Base-by-base conservation (phyloP, 2,888 invertebrate genomes). In the Elegia similella region DNA sequence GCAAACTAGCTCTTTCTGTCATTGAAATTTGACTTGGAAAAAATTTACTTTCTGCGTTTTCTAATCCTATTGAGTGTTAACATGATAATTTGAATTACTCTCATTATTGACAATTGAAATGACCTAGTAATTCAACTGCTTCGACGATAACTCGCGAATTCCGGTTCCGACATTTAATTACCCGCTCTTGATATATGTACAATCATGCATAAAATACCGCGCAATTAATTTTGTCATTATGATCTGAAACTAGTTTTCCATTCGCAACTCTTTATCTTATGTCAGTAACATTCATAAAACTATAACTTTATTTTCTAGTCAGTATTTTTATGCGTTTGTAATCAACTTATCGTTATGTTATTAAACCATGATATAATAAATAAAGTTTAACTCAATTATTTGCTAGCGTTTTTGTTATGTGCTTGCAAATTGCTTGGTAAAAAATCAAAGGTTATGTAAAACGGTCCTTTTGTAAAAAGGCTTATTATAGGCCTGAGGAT, bases 141-240 rank as follows among this genome's bases (percentile, higher is more conserved):
- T 48, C 13, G 16, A 44, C 34, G 46, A 55, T 55, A 38, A 42
- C 34, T 48, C 16, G 48, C 15, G 34, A 55, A 55, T 55, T 55
- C 55, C 55, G 55, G 55, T 55, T 55, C 47, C 55, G 47, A 55
- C 47, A 38, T 38, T 42, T 55, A 55, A 55, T 55, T 46, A 47
- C 38, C 6, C 17, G 29, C 15, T 55, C 38, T 55, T 55, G 38
- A 55, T 47, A 55, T 42, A 55, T 29, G 42, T 38, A 48, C 13
- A 55, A 38, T 42, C 16, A 23, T 55, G 15, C 13, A 38, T 55
- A 55, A 47, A 46, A 23, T 55, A 47, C 38, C 6, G 15, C n/a
- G 38, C 38, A 44, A 54, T 54, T 44, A 54, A 54, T 50, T 32
- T 32, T 42, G 52, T 52, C 38, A 42, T 52, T 52, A 23, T 7